phyloP scores from a whole-genome alignment of 2,888 invertebrate species.

The Xylota segnis region DNA sequence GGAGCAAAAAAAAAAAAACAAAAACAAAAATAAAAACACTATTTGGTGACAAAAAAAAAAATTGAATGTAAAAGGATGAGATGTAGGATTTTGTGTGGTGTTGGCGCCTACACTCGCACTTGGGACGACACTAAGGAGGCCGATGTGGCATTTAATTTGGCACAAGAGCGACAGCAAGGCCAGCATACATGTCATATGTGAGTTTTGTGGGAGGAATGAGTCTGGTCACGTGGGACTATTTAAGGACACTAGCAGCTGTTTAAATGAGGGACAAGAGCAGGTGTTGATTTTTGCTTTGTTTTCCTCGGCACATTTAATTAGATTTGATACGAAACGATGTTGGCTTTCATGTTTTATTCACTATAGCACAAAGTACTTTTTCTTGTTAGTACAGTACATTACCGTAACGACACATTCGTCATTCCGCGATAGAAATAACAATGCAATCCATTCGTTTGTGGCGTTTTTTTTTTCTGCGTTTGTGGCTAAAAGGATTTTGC shows the following conservation, averaged over 20 bases:
- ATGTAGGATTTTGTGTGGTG: conserved; percentile 4
- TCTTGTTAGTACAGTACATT: not conserved
- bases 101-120: conserved; percentile 5
- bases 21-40: conserved; percentile 40
- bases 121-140: conserved; percentile 29
- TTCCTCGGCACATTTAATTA: conserved; percentile 4
- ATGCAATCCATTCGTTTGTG: conserved; percentile 2
- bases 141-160: conserved; percentile 60
- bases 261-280: conserved; percentile 15
- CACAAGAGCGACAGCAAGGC: conserved; percentile 54
- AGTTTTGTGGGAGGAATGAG: not conserved
- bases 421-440: conserved; percentile 17
- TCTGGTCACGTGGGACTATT: conserved; percentile 47
- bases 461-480: not conserved
- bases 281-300: conserved; percentile 19
- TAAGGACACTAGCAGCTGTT: conserved; percentile 29
- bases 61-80: conserved; percentile 8
- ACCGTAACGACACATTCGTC: not conserved
- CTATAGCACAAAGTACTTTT: conserved; percentile 9
- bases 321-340: conserved; percentile 1
- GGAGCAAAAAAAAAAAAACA: too few species aligned
- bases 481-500: conserved; percentile 33
- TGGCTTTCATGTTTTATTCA: not conserved
- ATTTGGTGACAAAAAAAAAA: conserved; percentile 35
- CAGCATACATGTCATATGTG: conserved; percentile 8